Evolutionary conservation across 2,888 invertebrate genomes (phyloP), one percentile per base, ranked within the genome.

Genomic region (Drosophila gaucha): DNA sequence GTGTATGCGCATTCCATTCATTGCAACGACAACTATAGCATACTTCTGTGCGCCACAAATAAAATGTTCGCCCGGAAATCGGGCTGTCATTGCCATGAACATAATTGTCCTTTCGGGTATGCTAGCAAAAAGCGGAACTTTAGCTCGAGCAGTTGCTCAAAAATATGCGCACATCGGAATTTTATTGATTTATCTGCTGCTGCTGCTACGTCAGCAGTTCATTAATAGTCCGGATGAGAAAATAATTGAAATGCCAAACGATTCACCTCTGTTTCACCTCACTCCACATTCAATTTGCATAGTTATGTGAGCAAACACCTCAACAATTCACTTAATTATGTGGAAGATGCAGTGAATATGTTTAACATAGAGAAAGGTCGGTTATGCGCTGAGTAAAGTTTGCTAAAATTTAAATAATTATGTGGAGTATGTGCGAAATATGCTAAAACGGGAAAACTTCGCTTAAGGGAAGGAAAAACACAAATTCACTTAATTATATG

Each of bases 81-180:
- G 46, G 43, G 46, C 44, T 31, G 41, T 58, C 59, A 65, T 55
- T 44, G 59, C 39, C 24, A 52, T 58, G 39, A 50, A 36, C 51
- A 65, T 70, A 73, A 73, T 66, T 74, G 66, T 63, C 22, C 46
- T 22, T 46, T 31, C 31, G 20, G 4, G 20, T 20, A 30, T 28
- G 30, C 30, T 30, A 30, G 20, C 43, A 20, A n/a, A 31, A n/a
- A 3, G 12, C 28, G 30, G 18, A 44, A 30, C 44, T 22, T 31
- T 22, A 8, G 31, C 36, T 46, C n/a, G n/a, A n/a, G n/a, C 24
- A 41, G 22, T 16, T 16, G 28, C 33, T 60, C 30, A 67, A 63
- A 72, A 64, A 63, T 77, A 58, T 65, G 67, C 80, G 74, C 72
- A 52, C 78, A 62, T 82, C 69, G 84, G 84, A 84, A 86, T 84